Base-by-base conservation (phyloP, 2,888 invertebrate genomes). In the Drosophila quasianomalipes region DNA sequence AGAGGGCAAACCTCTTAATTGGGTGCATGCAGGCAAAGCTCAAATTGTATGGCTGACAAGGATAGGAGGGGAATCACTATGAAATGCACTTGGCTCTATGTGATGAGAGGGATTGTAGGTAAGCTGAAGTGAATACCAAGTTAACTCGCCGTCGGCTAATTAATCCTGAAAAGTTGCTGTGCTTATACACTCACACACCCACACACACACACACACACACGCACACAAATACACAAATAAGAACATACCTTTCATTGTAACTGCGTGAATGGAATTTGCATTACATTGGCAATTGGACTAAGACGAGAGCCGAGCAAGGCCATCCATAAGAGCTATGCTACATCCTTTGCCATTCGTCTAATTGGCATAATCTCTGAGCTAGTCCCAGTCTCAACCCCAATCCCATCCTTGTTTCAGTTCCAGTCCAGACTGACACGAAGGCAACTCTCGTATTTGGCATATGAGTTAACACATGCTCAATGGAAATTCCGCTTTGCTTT, bases 11-110 rank as follows among this genome's bases (percentile, higher is more conserved):
- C 80, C 89, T 82, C 87, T 90, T 87, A 87, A 87, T 87, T 87
- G 87, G 87, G 74, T 90, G 89, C 89, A 89, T 90, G 91, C 89
- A 90, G 89, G 84, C 82, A 89, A 89, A 69, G 76, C 74, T 75
- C 76, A 87, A 84, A 85, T 82, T 83, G 82, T 79, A 70, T 57
- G 64, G 35, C 58, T 26, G 64, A 37, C 10, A 30, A 12, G 28
- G 67, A 57, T 33, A 6, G 22, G 39, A 33, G 58, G 61, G 54
- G 19, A 63, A n/a, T 14, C 14, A n/a, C 37, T 28, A 51, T 59
- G 71, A 53, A 72, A 76, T 78, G 60, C 71, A 75, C 57, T 79
- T 74, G 49, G 44, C 19, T 54, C 22, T 39, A 33, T 59, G 28
- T 26, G 76, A 55, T n/a, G 53, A 60, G 71, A 22, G 67, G 54